Base-by-base conservation (phyloP, 2,888 invertebrate genomes). In the Cataglyphis altisquamis region DNA sequence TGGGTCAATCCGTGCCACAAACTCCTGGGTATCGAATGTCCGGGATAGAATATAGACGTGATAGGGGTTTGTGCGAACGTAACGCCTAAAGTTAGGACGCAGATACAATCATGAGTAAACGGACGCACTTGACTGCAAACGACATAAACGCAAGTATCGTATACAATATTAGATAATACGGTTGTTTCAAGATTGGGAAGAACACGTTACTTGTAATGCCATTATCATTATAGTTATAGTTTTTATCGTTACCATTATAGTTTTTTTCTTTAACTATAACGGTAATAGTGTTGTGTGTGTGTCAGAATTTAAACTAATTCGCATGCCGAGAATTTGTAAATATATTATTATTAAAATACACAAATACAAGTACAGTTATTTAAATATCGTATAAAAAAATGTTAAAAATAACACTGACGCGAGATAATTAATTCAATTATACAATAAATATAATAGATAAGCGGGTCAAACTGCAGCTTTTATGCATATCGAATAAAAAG, bases 51-150 rank as follows among this genome's bases (percentile, higher is more conserved):
- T 32, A 64, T 55, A 64, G 85, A 80, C 68, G 72, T 72, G 84
- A 88, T 89, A 89, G 82, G 84, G 84, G 80, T 84, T 84, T 80
- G 80, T 73, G 72, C 75, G 85, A 73, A 87, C 85, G 86, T 87
- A 90, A 82, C 85, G 77, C 80, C 66, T 73, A 73, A 89, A 89
- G 88, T 90, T 85, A 87, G 85, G 83, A 57, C 45, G 39, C 21
- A 86, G 90, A 89, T 89, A 90, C 84, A 81, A 90, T 90, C 90
- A 84, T 72, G 85, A 90, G 60, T 86, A 87, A 84, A 83, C 85
- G 81, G 73, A 89, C 84, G 85, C 85, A 84, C 83, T 88, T 88
- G 80, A 82, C 86, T 85, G 74, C 84, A 78, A 85, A 83, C 82
- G 82, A 52, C 68, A 81, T 78, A 67, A 82, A 87, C 73, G 83